A percentile compares a stretch with the other conserved stretches of the same genome.
phyloP scores from a whole-genome alignment of 1,140 invertebrate species.

The Agrypnia vestita region DNA sequence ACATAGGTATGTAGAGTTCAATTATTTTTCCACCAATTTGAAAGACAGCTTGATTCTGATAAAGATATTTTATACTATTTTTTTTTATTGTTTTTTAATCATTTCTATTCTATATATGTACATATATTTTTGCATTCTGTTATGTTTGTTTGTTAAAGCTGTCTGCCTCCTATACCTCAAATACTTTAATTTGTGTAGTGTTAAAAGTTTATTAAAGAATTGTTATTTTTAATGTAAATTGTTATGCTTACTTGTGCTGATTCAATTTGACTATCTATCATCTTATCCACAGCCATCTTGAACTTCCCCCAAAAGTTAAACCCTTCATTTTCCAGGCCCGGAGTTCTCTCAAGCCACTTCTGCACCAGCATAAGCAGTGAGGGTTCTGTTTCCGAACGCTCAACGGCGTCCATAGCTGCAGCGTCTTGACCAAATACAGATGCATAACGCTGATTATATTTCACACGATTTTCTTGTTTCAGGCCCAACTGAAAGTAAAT shows the following conservation, averaged over 20 bases:
- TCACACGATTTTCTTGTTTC: conserved; percentile 88
- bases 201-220: no score
- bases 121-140: no score
- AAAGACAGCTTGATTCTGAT: no score
- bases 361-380: conserved; percentile 90
- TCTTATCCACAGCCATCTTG: conserved; percentile 81
- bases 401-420: conserved; percentile 81
- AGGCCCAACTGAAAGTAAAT: conserved; percentile 81
- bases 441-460: conserved; percentile 94
- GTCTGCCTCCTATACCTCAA: no score
- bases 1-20: no score
- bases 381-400: conserved; percentile 86
- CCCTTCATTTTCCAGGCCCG: conserved; percentile 86
- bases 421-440: conserved; percentile 88
- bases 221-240: no score
- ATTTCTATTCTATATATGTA: no score
- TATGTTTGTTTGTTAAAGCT: no score
- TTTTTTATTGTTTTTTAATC: no score
- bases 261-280: conserved; percentile 81
- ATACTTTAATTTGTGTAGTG: no score
- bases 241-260: conserved; percentile 72
- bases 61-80: no score
- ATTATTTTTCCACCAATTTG: no score
- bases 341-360: conserved; percentile 95
- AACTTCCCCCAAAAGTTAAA: conserved; percentile 98